A percentile compares a stretch with the other conserved stretches of the same genome.
Conservation (phyloP, 2,113 vertebrate species). For the Rhinichthys klamathensis region DNA sequence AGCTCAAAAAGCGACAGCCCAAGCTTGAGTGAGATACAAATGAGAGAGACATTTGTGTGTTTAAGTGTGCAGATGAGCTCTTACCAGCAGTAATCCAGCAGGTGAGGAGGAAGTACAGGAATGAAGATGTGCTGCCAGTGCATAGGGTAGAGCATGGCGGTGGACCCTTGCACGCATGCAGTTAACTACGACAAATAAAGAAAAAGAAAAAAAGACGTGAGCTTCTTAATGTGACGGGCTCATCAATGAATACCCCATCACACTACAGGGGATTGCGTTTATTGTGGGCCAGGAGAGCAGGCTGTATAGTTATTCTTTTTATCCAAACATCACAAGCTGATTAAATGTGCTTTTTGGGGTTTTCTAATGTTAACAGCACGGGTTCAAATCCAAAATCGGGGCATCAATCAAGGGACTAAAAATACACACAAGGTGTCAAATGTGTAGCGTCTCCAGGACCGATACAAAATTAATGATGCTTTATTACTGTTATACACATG, state of each 20-base stretch:
- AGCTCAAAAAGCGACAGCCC: background rate
- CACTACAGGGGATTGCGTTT: slow-evolving; percentile 6
- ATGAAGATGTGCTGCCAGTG: slow-evolving; percentile 99
- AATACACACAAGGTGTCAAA: slow-evolving; percentile 31
- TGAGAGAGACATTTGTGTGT: slow-evolving; percentile 2
- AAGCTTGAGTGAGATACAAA: background rate
- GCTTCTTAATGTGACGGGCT: slow-evolving; percentile 3
- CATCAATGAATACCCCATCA: background rate
- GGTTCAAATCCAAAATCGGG: background rate
- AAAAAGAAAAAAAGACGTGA: slow-evolving; percentile 4
- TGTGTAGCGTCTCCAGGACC: background rate
- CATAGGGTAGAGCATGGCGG: slow-evolving; percentile 94
- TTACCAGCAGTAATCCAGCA: slow-evolving; percentile 99
- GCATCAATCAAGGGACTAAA: slow-evolving; percentile 23
- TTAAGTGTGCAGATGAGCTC: slow-evolving; percentile 59
- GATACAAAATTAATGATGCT: slow-evolving; percentile 41
- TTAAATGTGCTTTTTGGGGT: background rate
- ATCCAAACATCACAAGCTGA: background rate
- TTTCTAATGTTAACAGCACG: background rate
- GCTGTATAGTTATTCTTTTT: background rate
- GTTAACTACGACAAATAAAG: slow-evolving; percentile 76
- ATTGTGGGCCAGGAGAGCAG: slow-evolving; percentile 12
- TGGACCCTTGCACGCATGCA: slow-evolving; percentile 93
- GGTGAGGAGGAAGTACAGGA: slow-evolving; percentile 93
- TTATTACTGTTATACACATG: slow-evolving; percentile 19